These are phyloP conservation scores for Ammodytes dubius DNA, from an alignment of 2,113 vertebrate genomes.

Conservation along the genomic window DNA sequence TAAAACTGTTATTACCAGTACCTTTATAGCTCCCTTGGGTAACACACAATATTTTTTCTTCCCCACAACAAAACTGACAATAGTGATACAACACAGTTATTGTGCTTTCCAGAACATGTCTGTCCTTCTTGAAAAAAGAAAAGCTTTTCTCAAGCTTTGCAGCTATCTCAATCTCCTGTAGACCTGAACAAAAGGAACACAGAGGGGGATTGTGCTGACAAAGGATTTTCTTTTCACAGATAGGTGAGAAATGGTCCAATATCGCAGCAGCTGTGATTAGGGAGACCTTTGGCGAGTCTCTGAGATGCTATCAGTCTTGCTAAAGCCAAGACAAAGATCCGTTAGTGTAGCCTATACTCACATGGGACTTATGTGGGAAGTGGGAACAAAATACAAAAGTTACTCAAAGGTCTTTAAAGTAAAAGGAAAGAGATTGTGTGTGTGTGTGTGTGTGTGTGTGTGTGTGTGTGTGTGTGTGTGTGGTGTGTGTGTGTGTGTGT, in stretches of 20 bases:
- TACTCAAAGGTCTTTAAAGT: constrained; percentile 24
- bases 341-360: constrained; percentile 17
- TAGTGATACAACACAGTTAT: background rate
- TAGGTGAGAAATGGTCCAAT: constrained; percentile 67
- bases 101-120: background rate
- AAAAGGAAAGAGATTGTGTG: constrained; percentile 5
- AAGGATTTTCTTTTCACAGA: constrained; percentile 42
- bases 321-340: constrained; percentile 40
- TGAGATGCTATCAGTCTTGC: constrained; percentile 57
- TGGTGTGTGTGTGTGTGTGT: background rate
- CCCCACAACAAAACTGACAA: background rate
- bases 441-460: background rate
- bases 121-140: background rate
- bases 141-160: background rate
- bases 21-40: too few relatives aligned
- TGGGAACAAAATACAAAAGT: constrained; percentile 27
- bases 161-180: constrained; percentile 13
- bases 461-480: background rate
- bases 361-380: constrained; percentile 6
- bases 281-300: constrained; percentile 43
- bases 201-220: constrained; percentile 44
- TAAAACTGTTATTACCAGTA: too few relatives aligned
- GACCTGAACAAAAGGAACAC: constrained; percentile 13
- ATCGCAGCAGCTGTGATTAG: constrained; percentile 60
- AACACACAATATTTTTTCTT: background rate